Evolutionary conservation across 2,113 vertebrate species (phyloP), one percentile per base, ranked within the genome.

Genomic region (Psephotus haematonotus): DNA sequence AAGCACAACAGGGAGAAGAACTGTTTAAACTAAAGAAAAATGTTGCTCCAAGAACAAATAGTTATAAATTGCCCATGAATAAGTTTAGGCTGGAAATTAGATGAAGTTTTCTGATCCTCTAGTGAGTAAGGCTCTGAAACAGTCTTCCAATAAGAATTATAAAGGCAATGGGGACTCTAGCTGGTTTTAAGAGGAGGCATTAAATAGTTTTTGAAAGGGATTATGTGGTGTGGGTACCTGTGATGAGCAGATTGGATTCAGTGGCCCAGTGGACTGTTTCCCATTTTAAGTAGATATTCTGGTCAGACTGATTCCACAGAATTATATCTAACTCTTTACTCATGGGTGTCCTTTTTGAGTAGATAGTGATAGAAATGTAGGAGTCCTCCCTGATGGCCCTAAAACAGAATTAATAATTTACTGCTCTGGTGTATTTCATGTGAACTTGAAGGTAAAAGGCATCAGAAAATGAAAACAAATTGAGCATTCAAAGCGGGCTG

Each of bases 81-180:
- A 95, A 95, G 93, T 97, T 94, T 67, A 88, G 72, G 59, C 82
- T 95, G 88, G 88, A 94, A 95, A 97, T 92, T 93, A 93, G 94
- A 88, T 86, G 80, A 95, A 92, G 91, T 92, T 96, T 95, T 91
- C 70, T 92, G 94, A 89, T 91, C 37, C 92, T 94, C 92, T 75
- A 17, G 92, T 86, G 91, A 60, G 27, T 78, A 68, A 95, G 65
- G 13, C 64, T 95, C 77, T 95, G 72, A 92, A 92, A 83, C 55
- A 59, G 33, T 67, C 55, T 93, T 82, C 72, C 76, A 86, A 50
- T 82, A 92, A 78, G 68, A 95, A 93, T 60, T 92, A 93, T 39
- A 84, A 75, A 75, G 88, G 55, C 91, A 95, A 92, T 78, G 41
- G 69, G 31, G 46, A 92, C 86, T 71, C 64, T 78, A 74, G 83